Evolutionary conservation across 2,113 vertebrate species (phyloP).

Genomic region (Phoxinus phoxinus): DNA sequence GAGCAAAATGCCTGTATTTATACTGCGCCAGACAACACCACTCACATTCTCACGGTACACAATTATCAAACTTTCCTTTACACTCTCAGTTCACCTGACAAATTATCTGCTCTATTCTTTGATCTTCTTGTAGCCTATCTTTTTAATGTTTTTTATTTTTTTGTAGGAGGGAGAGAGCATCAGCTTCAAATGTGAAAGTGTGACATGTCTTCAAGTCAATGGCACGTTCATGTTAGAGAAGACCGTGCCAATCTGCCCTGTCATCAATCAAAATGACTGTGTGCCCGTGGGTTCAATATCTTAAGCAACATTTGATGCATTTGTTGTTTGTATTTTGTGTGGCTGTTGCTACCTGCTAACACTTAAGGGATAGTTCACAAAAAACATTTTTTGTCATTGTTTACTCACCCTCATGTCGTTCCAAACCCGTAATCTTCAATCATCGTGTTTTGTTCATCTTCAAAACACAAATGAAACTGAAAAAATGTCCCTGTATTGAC

Average conservation of each 20-base stretch:
- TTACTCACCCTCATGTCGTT: too few relatives aligned
- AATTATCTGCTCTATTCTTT: not conserved
- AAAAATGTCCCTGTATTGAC: too few relatives aligned
- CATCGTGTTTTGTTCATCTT: too few relatives aligned
- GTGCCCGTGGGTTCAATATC: conserved; percentile 69
- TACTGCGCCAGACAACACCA: conserved; percentile 54
- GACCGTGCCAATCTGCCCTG: conserved; percentile 59
- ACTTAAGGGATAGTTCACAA: too few relatives aligned
- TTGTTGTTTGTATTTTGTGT: not conserved
- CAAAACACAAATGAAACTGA: too few relatives aligned
- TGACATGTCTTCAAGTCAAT: conserved; percentile 67
- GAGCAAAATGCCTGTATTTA: conserved; percentile 3
- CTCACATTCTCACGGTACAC: conserved; percentile 64
- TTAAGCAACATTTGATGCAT: not conserved
- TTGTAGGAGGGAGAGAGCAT: conserved; percentile 16
- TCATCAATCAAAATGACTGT: conserved; percentile 62
- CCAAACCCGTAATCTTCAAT: too few relatives aligned
- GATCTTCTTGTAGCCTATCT: not conserved
- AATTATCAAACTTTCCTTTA: not conserved
- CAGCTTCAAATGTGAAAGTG: conserved; percentile 61
- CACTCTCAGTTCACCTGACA: not conserved
- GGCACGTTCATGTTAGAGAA: conserved; percentile 48
- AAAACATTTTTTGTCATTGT: too few relatives aligned
- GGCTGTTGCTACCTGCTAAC: not conserved
- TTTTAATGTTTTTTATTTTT: conserved; percentile 3